Percentiles rank a stretch among this genome's conserved stretches.
phyloP scores from a whole-genome alignment of 2,113 vertebrate genomes.

The Morphnarchus princeps region DNA sequence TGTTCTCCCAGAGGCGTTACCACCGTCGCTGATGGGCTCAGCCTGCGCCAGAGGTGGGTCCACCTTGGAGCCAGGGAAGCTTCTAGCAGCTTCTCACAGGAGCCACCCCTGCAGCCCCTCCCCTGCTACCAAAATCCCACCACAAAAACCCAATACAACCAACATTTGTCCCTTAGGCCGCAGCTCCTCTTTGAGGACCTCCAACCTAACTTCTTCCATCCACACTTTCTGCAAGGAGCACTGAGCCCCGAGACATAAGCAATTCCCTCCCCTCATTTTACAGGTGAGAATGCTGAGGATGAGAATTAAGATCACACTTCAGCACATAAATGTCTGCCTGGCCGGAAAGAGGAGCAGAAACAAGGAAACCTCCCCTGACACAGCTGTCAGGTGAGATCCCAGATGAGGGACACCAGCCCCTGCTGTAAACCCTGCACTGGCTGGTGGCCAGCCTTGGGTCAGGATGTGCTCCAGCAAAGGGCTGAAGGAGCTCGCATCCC shows the following conservation, averaged over 20 bases:
- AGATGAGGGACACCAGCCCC: background rate
- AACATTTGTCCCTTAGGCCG: background rate
- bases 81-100: no score
- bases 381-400: background rate
- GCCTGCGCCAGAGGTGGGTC: no score
- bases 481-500: background rate
- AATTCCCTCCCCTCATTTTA: background rate
- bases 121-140: no score
- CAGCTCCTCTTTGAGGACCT: background rate
- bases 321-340: background rate
- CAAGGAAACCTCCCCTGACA: background rate
- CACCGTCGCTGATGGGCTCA: no score
- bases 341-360: background rate
- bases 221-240: background rate
- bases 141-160: no score
- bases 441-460: background rate
- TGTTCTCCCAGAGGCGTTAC: no score
- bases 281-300: background rate
- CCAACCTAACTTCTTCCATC: background rate
- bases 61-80: no score
- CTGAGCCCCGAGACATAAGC: fast-evolving
- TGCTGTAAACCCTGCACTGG: background rate
- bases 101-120: no score
- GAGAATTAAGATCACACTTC: background rate
- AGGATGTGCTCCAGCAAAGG: background rate